Evolutionary conservation across 2,888 invertebrate genomes (phyloP).

Genomic region (Limnephilus lunatus): DNA sequence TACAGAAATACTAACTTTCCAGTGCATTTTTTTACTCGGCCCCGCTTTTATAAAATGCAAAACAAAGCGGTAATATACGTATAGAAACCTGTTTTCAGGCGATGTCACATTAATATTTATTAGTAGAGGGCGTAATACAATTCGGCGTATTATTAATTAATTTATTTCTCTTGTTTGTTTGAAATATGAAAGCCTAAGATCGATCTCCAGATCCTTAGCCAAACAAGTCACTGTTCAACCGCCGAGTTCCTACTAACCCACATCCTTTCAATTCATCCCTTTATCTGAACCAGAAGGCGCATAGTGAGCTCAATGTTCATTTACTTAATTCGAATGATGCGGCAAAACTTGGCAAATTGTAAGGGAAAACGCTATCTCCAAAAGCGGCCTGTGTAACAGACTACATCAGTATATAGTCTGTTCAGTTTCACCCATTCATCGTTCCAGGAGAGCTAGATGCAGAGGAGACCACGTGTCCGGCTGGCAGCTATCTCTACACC

Average conservation of each 20-base stretch:
- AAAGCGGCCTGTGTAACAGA: background rate
- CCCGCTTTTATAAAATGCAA: too few species aligned
- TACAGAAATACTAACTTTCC: too few species aligned
- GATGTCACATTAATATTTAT: too few species aligned
- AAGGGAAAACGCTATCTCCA: background rate
- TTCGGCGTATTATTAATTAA: background rate
- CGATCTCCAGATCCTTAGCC: background rate
- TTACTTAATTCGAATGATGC: constrained; percentile 43
- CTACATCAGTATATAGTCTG: background rate
- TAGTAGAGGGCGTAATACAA: too few species aligned
- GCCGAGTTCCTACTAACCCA: background rate
- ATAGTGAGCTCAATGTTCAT: constrained; percentile 8
- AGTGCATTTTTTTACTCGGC: too few species aligned
- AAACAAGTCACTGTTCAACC: background rate
- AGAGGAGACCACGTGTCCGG: constrained; percentile 9
- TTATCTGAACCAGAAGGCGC: background rate
- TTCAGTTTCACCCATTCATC: background rate
- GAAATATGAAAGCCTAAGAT: background rate
- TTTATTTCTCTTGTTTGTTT: background rate
- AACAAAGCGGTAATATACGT: too few species aligned
- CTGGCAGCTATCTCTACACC: constrained; percentile 17
- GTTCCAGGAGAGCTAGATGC: background rate
- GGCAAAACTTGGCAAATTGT: background rate
- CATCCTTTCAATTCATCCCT: background rate
- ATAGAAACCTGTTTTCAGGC: too few species aligned